phyloP scores from a whole-genome alignment of 2,888 invertebrate genomes.

The Mesopsocus fuscifrons region DNA sequence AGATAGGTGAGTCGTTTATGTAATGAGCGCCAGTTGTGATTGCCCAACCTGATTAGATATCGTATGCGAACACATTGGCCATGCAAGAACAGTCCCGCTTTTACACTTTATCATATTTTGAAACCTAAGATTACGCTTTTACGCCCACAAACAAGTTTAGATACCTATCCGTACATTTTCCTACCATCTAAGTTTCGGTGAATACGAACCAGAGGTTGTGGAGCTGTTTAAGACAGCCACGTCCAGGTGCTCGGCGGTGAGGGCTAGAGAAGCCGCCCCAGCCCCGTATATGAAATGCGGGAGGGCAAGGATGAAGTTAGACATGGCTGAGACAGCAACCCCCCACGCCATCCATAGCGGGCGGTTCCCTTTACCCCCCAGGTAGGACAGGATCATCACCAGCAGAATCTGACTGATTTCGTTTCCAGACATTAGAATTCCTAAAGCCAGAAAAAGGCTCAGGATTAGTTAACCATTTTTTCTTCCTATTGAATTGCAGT shows the following conservation, averaged over 20 bases:
- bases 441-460: conserved; percentile 23
- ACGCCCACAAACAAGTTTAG: no score
- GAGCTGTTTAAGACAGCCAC: not conserved
- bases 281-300: conserved; percentile 43
- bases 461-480: not conserved
- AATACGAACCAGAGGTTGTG: no score
- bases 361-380: conserved; percentile 44
- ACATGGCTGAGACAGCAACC: conserved; percentile 36
- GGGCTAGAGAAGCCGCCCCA: conserved; percentile 30
- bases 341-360: conserved; percentile 46
- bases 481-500: not conserved
- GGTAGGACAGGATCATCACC: conserved; percentile 39
- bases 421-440: conserved; percentile 44
- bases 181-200: no score
- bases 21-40: no score
- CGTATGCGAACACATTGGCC: no score
- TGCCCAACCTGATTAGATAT: no score
- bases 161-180: no score
- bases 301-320: conserved; percentile 37
- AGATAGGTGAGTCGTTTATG: no score
- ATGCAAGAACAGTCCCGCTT: no score
- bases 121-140: no score
- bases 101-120: no score
- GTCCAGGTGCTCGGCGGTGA: conserved; percentile 26
- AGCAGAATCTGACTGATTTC: conserved; percentile 46